A percentile compares a stretch with the other conserved stretches of the same genome.
Conservation (phyloP, 92 coral and sea anemone species). For the Palythoa heliodiscus region DNA sequence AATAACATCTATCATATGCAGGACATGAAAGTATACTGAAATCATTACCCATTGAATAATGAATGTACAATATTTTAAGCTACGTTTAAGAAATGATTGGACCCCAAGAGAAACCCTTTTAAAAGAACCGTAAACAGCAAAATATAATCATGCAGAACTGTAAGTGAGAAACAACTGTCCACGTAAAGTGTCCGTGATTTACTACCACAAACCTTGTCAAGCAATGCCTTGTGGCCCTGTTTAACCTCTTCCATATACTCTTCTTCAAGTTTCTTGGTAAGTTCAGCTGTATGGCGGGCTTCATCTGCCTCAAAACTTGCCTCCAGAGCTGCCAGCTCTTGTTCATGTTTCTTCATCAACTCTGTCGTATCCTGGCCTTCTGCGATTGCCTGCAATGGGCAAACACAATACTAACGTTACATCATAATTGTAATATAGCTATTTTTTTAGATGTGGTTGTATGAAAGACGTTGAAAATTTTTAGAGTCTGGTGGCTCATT, state of each 20-base stretch:
- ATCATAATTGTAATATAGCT: neutral
- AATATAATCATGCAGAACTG: too few relatives aligned
- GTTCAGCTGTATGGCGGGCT: conserved; percentile 78
- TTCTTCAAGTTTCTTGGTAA: conserved; percentile 74
- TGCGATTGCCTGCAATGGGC: conserved; percentile 74
- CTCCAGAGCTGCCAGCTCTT: conserved; percentile 79
- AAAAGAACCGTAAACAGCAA: too few relatives aligned
- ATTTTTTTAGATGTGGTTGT: neutral
- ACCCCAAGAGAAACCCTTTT: too few relatives aligned
- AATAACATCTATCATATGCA: too few relatives aligned
- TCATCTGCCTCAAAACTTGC: conserved; percentile 90
- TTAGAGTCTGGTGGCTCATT: too few relatives aligned
- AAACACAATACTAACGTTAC: neutral
- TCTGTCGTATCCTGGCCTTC: conserved; percentile 80
- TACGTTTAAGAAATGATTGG: too few relatives aligned
- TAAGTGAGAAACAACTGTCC: too few relatives aligned
- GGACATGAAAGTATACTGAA: too few relatives aligned
- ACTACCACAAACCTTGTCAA: conserved; percentile 76
- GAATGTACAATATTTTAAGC: too few relatives aligned
- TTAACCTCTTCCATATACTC: conserved; percentile 86
- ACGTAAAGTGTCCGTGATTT: neutral
- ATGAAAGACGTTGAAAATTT: neutral
- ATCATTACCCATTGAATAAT: too few relatives aligned
- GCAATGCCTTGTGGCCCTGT: conserved; percentile 74
- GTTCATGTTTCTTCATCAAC: conserved; percentile 77